phyloP scores from a whole-genome alignment of 1,140 invertebrate genomes.

The Bombus waltoni region DNA sequence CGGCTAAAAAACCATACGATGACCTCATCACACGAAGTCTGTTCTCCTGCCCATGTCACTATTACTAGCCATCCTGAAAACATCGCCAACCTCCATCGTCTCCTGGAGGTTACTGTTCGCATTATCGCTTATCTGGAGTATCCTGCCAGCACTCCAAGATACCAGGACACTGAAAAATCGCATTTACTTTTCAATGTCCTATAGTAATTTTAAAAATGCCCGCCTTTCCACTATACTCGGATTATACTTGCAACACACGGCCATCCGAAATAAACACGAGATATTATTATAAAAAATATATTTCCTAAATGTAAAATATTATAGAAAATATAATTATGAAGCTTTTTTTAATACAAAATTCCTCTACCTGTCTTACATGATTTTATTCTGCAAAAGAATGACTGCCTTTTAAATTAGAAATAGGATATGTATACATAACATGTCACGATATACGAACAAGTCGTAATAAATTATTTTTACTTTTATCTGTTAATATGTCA shows the following conservation, averaged over 20 bases:
- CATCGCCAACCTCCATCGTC: conserved; percentile 55
- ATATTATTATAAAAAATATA: background rate
- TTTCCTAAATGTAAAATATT: too few relatives aligned
- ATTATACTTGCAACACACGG: background rate
- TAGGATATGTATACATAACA: background rate
- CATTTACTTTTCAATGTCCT: too few relatives aligned
- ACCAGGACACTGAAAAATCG: background rate
- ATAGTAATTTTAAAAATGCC: background rate
- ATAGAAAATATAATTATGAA: too few relatives aligned
- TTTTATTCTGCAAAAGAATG: too few relatives aligned
- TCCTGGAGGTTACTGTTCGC: conserved; percentile 45
- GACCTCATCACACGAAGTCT: conserved; percentile 77
- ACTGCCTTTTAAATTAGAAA: background rate
- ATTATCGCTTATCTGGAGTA: conserved; percentile 35
- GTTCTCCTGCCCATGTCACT: conserved; percentile 70
- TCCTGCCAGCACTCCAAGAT: background rate
- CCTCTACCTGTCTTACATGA: accelerated
- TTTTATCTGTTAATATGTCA: background rate
- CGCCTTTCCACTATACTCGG: background rate
- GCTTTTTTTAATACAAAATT: background rate
- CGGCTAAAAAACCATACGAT: conserved; percentile 78
- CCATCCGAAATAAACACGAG: too few relatives aligned
- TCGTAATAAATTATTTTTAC: background rate
- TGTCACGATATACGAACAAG: background rate
- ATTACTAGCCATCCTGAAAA: conserved; percentile 78